Percentiles rank a stretch among this genome's conserved stretches.
Conservation (phyloP, 2,888 invertebrate species). For the Eledona agricola region DNA sequence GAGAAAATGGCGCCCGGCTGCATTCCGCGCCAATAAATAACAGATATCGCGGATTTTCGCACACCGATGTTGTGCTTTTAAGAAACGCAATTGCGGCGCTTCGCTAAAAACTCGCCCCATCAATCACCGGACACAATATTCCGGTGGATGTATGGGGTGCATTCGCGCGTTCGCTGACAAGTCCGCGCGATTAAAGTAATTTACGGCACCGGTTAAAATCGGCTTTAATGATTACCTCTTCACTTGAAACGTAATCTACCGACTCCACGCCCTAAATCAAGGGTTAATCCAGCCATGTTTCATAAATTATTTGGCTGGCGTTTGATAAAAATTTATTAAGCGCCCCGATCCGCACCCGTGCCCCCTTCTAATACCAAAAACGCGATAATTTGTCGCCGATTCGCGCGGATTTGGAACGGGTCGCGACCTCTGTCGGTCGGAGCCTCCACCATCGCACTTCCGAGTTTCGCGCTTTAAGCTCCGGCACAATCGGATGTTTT, state of each 20-base stretch:
- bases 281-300: conserved; percentile 41
- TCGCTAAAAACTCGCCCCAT: conserved; percentile 1
- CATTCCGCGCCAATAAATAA: conserved; percentile 23
- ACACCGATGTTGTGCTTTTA: conserved; percentile 10
- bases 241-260: conserved; percentile 39
- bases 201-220: conserved; percentile 44
- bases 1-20: conserved; percentile 36
- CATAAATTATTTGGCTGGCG: conserved; percentile 39
- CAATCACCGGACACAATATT: conserved; percentile 6
- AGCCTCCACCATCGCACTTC: conserved; percentile 28
- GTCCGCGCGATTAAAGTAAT: conserved; percentile 45
- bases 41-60: conserved; percentile 24
- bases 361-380: conserved; percentile 18
- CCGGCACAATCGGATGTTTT: conserved; percentile 41
- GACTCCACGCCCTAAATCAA: conserved; percentile 39
- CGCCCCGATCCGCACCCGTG: conserved; percentile 23
- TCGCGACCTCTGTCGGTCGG: conserved; percentile 22
- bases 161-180: conserved; percentile 37
- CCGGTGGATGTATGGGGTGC: conserved; percentile 15
- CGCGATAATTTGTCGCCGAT: conserved; percentile 30
- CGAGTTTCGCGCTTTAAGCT: conserved; percentile 26
- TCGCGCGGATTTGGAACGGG: conserved; percentile 19
- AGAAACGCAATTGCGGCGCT: conserved; percentile 14
- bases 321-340: conserved; percentile 36
- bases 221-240: conserved; percentile 46